Evolutionary conservation across 2,797 vertebrate genomes (phyloP).

Genomic region (Lacerta viridis): DNA sequence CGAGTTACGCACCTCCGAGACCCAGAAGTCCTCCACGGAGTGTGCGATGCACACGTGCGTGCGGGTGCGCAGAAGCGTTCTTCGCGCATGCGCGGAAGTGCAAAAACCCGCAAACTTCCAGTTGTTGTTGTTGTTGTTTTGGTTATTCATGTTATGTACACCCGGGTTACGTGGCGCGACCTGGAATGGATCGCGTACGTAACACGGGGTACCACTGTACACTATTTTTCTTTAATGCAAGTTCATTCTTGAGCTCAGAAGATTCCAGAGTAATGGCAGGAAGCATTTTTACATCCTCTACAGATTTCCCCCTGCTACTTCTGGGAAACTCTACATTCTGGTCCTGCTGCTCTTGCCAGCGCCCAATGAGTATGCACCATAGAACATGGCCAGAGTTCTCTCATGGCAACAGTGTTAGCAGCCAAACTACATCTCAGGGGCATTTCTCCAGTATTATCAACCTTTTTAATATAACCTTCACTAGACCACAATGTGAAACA

Average conservation of each 20-base stretch:
- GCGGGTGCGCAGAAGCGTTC: too few species aligned
- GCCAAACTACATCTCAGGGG: not conserved
- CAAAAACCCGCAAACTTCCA: too few species aligned
- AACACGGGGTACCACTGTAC: too few species aligned
- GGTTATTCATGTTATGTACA: too few species aligned
- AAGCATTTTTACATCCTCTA: not conserved
- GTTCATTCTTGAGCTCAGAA: not conserved
- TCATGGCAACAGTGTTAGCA: not conserved
- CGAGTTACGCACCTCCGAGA: too few species aligned
- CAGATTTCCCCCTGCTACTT: not conserved
- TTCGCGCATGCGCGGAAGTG: too few species aligned
- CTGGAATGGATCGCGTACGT: too few species aligned
- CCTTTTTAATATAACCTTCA: not conserved
- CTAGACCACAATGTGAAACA: not conserved
- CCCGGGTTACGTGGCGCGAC: too few species aligned
- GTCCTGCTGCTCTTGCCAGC: not conserved
- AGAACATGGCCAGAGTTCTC: not conserved
- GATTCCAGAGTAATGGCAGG: not conserved
- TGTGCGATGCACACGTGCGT: too few species aligned
- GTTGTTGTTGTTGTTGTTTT: too few species aligned
- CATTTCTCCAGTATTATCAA: not conserved
- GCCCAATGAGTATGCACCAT: not conserved
- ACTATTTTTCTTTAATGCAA: not conserved
- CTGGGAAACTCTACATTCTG: not conserved
- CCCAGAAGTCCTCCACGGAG: too few species aligned